phyloP scores from a whole-genome alignment of 1,140 invertebrate species.

The Halictus rubicundus region DNA sequence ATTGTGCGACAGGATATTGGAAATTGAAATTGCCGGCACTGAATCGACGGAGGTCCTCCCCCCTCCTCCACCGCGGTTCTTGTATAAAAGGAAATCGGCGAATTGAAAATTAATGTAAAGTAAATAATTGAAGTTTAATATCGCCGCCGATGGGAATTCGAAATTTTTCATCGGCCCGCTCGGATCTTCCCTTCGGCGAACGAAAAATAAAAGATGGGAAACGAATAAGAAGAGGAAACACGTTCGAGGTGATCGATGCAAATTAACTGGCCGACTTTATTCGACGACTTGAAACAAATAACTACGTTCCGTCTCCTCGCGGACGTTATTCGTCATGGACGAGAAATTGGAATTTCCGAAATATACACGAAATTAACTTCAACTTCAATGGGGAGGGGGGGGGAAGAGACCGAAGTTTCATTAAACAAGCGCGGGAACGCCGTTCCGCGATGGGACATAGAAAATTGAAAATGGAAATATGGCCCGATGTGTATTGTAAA shows the following conservation, averaged over 20 bases:
- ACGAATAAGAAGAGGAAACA: neutral
- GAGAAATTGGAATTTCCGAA: slow-evolving; percentile 20
- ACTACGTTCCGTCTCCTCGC: neutral
- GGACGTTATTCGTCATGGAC: slow-evolving; percentile 2
- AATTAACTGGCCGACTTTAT: neutral
- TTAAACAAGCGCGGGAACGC: neutral
- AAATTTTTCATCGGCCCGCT: neutral
- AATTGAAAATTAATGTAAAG: slow-evolving; percentile 9
- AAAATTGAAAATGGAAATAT: slow-evolving; percentile 4
- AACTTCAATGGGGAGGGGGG: neutral
- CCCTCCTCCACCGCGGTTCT: neutral
- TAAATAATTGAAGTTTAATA: slow-evolving; percentile 27
- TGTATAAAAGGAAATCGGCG: neutral
- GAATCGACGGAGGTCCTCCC: neutral
- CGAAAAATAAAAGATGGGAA: neutral
- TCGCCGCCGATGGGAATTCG: neutral
- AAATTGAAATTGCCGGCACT: slow-evolving; percentile 39
- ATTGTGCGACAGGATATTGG: slow-evolving; percentile 28
- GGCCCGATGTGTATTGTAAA: neutral
- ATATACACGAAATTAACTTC: neutral
- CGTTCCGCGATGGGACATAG: neutral
- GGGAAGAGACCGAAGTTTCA: neutral
- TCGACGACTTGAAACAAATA: neutral
- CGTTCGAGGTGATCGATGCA: neutral
- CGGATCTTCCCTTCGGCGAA: neutral